phyloP scores from a whole-genome alignment of 2,113 vertebrate species.

The Platichthys stellatus region DNA sequence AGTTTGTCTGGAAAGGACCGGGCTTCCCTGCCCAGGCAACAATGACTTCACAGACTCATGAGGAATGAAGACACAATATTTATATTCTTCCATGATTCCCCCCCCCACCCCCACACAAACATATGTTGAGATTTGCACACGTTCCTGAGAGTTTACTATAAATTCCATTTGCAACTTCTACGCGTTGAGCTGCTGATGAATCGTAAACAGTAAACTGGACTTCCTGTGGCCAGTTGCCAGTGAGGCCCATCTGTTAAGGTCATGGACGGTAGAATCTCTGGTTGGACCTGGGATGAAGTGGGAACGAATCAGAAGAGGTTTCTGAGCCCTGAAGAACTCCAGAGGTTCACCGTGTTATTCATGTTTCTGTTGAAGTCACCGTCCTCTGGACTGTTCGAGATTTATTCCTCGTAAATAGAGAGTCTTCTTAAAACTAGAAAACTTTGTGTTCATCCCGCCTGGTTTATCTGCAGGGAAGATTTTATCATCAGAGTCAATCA shows the following conservation, averaged over 20 bases:
- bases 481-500: too few relatives aligned
- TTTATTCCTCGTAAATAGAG: too few relatives aligned
- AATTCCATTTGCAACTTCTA: constrained; percentile 2
- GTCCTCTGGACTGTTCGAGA: too few relatives aligned
- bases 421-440: too few relatives aligned
- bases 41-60: constrained; percentile 61
- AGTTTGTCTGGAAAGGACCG: constrained; percentile 65
- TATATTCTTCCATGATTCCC: constrained; percentile 11
- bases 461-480: too few relatives aligned
- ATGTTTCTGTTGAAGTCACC: too few relatives aligned
- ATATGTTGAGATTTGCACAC: not conserved
- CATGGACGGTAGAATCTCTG: not conserved
- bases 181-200: constrained; percentile 6
- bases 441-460: too few relatives aligned
- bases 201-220: not conserved
- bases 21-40: constrained; percentile 53
- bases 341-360: too few relatives aligned
- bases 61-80: constrained; percentile 44
- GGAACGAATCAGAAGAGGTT: not conserved
- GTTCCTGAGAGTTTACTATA: constrained; percentile 26
- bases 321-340: too few relatives aligned
- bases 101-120: too few relatives aligned
- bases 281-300: too few relatives aligned
- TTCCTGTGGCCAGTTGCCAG: not conserved
- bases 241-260: not conserved